These are phyloP conservation scores for Brienomyrus brachyistius DNA, from an alignment of 2,113 vertebrate genomes.

Conservation along the genomic window DNA sequence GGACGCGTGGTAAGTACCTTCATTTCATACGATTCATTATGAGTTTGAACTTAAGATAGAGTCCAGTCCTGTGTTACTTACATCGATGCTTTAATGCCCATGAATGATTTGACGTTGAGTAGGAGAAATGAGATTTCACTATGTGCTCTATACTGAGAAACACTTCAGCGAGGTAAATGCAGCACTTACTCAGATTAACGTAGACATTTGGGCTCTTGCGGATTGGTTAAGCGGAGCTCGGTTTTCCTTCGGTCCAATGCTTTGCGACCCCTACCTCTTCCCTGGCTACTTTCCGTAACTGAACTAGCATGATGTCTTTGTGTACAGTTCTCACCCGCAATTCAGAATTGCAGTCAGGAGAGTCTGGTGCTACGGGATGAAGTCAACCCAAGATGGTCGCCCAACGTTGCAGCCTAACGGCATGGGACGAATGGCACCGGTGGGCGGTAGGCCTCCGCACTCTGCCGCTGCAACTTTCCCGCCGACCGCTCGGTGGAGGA, in stretches of 20 bases:
- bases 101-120: not conserved
- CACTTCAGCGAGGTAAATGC: constrained; percentile 18
- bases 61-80: constrained; percentile 1
- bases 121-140: not conserved
- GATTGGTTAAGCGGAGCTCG: not conserved
- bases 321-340: not conserved
- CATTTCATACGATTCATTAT: constrained; percentile 6
- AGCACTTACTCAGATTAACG: not conserved
- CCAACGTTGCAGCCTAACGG: constrained; percentile 37
- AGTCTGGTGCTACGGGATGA: not conserved
- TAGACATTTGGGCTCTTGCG: constrained; percentile 12
- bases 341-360: not conserved
- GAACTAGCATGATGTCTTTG: not conserved
- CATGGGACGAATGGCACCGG: constrained; percentile 64
- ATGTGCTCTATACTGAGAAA: not conserved
- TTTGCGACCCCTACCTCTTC: not conserved
- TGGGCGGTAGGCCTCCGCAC: constrained; percentile 58
- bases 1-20: constrained; percentile 16
- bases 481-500: constrained; percentile 55
- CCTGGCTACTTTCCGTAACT: not conserved
- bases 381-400: not conserved
- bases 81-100: constrained; percentile 3
- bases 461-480: constrained; percentile 45
- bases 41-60: not conserved
- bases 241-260: not conserved